phyloP scores from a whole-genome alignment of 2,888 invertebrate species.

The Incurvaria masculella region DNA sequence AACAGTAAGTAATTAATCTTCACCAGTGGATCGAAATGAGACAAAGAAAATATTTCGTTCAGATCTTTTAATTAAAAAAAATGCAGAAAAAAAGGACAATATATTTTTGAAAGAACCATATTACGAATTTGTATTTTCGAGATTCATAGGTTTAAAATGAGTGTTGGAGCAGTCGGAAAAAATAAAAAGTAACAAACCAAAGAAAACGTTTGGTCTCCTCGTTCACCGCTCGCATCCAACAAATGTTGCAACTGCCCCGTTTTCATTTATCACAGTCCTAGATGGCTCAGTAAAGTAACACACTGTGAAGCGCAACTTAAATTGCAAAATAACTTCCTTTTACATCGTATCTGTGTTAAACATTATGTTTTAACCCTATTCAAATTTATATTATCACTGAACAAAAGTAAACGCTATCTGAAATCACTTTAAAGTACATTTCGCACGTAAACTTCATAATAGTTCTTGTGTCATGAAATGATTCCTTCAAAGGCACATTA shows the following conservation, averaged over 20 bases:
- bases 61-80: slow-evolving; percentile 41
- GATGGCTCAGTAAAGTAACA: neutral
- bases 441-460: slow-evolving; percentile 30
- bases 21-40: too few species aligned
- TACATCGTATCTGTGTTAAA: too few species aligned
- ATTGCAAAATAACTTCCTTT: too few species aligned
- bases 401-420: slow-evolving; percentile 19
- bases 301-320: slow-evolving; percentile 15
- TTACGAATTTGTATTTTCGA: slow-evolving; percentile 52
- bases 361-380: too few species aligned
- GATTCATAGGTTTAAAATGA: slow-evolving; percentile 11
- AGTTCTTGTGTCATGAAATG: slow-evolving; percentile 1
- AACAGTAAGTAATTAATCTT: too few species aligned
- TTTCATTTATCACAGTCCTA: too few species aligned
- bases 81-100: slow-evolving; percentile 44
- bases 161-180: slow-evolving; percentile 8
- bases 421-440: slow-evolving; percentile 8
- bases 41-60: slow-evolving; percentile 19
- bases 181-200: slow-evolving; percentile 9
- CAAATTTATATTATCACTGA: slow-evolving; percentile 40
- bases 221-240: slow-evolving; percentile 3
- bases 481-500: neutral
- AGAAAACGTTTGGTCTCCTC: slow-evolving; percentile 7
- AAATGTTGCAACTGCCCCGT: neutral
- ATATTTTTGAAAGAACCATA: slow-evolving; percentile 51